Evolutionary conservation across 2,888 invertebrate species (phyloP).

Genomic region (Drosophila borealis): DNA sequence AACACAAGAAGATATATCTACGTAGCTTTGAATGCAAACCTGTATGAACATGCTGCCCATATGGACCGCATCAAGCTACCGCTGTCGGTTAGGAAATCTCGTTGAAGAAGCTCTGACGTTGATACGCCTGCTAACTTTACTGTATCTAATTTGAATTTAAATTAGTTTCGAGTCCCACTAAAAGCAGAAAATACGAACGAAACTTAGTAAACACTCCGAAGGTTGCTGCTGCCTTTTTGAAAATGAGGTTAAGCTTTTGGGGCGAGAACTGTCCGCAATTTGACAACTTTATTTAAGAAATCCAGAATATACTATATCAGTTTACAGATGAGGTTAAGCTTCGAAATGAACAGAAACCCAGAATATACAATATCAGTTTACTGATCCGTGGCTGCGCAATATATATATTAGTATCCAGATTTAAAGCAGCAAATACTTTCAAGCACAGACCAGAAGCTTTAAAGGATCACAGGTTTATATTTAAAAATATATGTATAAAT

Average conservation of each 20-base stretch:
- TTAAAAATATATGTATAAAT: no score
- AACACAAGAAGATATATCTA: constrained; percentile 28
- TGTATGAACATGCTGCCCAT: constrained; percentile 56
- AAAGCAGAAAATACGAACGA: constrained; percentile 27
- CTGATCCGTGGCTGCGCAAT: no score
- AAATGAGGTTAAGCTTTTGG: constrained; percentile 38
- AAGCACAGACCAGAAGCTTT: no score
- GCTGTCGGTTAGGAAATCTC: constrained; percentile 62
- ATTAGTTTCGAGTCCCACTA: constrained; percentile 60
- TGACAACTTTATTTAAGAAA: constrained; percentile 4
- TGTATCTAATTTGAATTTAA: constrained; percentile 78
- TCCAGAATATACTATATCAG: not conserved
- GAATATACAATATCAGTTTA: no score
- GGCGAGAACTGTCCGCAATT: constrained; percentile 10
- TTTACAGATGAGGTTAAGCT: not conserved
- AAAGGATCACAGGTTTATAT: no score
- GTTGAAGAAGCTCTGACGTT: constrained; percentile 66
- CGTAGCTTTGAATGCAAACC: constrained; percentile 35
- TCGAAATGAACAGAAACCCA: no score
- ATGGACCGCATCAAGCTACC: constrained; percentile 57
- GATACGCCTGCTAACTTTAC: constrained; percentile 70
- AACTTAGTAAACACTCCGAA: constrained; percentile 24
- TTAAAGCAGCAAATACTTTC: no score
- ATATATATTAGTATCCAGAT: no score
- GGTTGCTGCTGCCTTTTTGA: constrained; percentile 27